Evolutionary conservation across 2,888 invertebrate species (phyloP).

Genomic region (Alsophila aescularia): DNA sequence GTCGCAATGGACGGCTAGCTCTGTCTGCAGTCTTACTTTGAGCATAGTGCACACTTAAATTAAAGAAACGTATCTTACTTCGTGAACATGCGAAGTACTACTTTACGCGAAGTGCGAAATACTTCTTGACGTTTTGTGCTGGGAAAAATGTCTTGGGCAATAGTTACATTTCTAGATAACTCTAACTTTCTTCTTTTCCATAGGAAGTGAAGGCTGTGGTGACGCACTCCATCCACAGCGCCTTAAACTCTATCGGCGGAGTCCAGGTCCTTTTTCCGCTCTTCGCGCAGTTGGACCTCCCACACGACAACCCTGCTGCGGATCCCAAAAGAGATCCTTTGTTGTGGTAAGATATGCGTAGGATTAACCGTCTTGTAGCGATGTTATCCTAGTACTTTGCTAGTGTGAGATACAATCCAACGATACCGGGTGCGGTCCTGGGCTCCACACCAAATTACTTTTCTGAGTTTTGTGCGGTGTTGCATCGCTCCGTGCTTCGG

Average conservation of each 20-base stretch:
- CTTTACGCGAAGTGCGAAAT: no score
- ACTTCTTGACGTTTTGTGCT: no score
- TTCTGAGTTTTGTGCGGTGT: no score
- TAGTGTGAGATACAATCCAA: no score
- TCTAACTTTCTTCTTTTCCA: conserved; percentile 44
- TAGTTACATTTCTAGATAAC: no score
- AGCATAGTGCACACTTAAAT: no score
- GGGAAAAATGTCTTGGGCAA: no score
- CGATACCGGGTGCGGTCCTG: no score
- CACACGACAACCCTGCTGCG: conserved; percentile 91
- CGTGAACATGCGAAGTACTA: conserved; percentile 99
- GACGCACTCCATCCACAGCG: conserved; percentile 99
- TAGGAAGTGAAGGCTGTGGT: conserved; percentile 99
- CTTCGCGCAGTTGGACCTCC: conserved; percentile 98
- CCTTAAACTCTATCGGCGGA: conserved; percentile 99
- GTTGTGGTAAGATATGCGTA: conserved; percentile 88
- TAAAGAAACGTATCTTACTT: conserved; percentile 98
- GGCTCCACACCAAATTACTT: no score
- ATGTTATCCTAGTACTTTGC: no score
- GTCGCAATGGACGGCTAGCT: conserved; percentile 79
- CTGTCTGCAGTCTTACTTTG: conserved; percentile 99
- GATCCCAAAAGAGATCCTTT: conserved; percentile 95
- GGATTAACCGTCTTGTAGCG: no score
- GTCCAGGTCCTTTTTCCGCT: conserved; percentile 99
- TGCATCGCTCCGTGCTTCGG: no score